A percentile compares a stretch with the other conserved stretches of the same genome.
phyloP scores from a whole-genome alignment of 1,140 invertebrate species.

The Calosoma granatense region DNA sequence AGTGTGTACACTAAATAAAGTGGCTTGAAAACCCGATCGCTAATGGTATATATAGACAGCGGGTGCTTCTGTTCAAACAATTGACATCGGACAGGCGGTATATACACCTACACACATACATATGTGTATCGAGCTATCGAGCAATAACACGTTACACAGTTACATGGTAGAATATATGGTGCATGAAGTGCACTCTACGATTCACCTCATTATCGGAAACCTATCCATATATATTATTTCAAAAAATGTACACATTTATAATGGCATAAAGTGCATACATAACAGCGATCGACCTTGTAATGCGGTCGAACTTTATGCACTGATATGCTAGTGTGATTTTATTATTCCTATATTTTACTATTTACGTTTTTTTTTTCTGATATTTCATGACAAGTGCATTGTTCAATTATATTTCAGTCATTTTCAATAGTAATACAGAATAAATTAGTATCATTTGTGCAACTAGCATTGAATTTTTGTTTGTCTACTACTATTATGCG shows the following conservation, averaged over 20 bases:
- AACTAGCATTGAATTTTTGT: too few species aligned
- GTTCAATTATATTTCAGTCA: too few species aligned
- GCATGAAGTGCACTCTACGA: not conserved
- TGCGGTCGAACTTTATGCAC: not conserved
- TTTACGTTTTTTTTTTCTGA: too few species aligned
- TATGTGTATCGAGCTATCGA: not conserved
- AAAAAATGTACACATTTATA: not conserved
- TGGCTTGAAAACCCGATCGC: not conserved
- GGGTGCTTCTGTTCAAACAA: not conserved
- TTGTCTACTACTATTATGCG: too few species aligned
- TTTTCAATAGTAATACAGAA: too few species aligned
- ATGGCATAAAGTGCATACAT: not conserved
- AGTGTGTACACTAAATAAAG: not conserved
- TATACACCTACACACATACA: not conserved
- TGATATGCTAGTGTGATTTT: not conserved
- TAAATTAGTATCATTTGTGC: too few species aligned
- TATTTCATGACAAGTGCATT: too few species aligned
- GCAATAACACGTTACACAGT: too few species aligned
- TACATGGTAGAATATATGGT: not conserved
- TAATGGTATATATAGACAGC: not conserved
- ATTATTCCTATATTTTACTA: too few species aligned
- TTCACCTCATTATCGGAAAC: not conserved
- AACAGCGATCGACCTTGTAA: not conserved
- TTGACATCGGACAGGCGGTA: slow-evolving; percentile 1
- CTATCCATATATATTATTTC: not conserved